phyloP scores from a whole-genome alignment of 1,140 invertebrate species.

The Aethina tumida region DNA sequence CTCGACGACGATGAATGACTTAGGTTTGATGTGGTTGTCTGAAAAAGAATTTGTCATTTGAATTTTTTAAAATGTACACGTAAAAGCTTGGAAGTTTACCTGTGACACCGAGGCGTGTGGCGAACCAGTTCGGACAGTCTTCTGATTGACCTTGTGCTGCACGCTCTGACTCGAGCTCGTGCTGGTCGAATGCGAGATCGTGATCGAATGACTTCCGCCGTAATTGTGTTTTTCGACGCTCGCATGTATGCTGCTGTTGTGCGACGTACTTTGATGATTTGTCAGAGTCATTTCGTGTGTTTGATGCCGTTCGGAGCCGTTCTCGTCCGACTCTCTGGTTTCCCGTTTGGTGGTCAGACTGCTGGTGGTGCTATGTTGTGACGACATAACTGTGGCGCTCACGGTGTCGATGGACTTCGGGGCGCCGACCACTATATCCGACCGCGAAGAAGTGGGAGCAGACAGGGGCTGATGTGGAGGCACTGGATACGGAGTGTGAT shows the following conservation, averaged over 20 bases:
- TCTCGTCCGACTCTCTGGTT: conserved; percentile 39
- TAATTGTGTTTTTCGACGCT: conserved; percentile 48
- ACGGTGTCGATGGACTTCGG: conserved; percentile 45
- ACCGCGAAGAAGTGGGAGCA: conserved; percentile 47
- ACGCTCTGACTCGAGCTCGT: conserved; percentile 49
- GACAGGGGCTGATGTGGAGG: conserved; percentile 64
- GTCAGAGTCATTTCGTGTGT: conserved; percentile 50
- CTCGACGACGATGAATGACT: conserved; percentile 29
- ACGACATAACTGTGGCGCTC: conserved; percentile 56
- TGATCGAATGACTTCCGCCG: conserved; percentile 45
- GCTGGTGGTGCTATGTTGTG: conserved; percentile 52
- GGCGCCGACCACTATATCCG: conserved; percentile 32
- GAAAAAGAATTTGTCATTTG: too few species aligned
- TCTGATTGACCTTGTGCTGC: conserved; percentile 35
- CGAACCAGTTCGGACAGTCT: conserved; percentile 39
- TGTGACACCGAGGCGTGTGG: conserved; percentile 42
- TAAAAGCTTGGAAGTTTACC: conserved; percentile 9
- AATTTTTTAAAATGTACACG: too few species aligned
- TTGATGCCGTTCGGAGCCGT: conserved; percentile 42
- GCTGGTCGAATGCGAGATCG: conserved; percentile 53
- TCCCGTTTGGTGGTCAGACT: conserved; percentile 47
- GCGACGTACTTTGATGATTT: conserved; percentile 50
- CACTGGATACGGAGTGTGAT: conserved; percentile 58
- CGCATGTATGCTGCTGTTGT: conserved; percentile 51
- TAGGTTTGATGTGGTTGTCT: conserved; percentile 40